Evolutionary conservation across 2,888 invertebrate genomes (phyloP).

Genomic region (Conops quadrifasciatus): DNA sequence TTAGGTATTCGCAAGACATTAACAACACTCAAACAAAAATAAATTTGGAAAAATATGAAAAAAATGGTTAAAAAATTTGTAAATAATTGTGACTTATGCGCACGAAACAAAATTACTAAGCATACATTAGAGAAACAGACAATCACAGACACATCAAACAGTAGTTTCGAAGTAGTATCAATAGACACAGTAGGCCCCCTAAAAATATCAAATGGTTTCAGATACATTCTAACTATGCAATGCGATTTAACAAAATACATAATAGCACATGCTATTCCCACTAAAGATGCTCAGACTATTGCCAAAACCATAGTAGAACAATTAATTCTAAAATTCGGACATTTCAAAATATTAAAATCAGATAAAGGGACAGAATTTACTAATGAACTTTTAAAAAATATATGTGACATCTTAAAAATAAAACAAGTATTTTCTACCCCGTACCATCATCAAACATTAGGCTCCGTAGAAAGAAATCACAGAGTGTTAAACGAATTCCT

Average conservation of each 20-base stretch:
- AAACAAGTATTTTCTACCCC: too few relatives aligned
- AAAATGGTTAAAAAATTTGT: conserved; percentile 39
- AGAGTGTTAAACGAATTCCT: too few relatives aligned
- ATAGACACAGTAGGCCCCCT: conserved; percentile 33
- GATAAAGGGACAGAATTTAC: background rate
- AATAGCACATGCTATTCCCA: background rate
- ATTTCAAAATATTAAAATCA: background rate
- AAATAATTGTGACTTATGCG: conserved; percentile 36
- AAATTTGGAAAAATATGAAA: conserved; percentile 36
- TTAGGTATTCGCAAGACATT: conserved; percentile 31
- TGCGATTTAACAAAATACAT: conserved; percentile 6
- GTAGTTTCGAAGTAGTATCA: conserved; percentile 32
- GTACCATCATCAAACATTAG: too few relatives aligned
- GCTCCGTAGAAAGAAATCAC: too few relatives aligned
- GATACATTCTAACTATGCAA: conserved; percentile 2
- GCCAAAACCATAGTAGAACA: background rate
- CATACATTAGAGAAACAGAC: conserved; percentile 31
- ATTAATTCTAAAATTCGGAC: conserved; percentile 7
- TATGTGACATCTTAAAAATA: too few relatives aligned
- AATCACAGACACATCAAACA: conserved; percentile 37
- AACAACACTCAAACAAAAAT: conserved; percentile 36
- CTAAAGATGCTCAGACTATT: background rate
- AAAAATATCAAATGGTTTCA: background rate
- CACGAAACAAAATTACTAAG: conserved; percentile 35
- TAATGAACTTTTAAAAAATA: too few relatives aligned